Base-by-base conservation (phyloP, 2,888 invertebrate species). In the Bursaphelenchus okinawaensis region DNA sequence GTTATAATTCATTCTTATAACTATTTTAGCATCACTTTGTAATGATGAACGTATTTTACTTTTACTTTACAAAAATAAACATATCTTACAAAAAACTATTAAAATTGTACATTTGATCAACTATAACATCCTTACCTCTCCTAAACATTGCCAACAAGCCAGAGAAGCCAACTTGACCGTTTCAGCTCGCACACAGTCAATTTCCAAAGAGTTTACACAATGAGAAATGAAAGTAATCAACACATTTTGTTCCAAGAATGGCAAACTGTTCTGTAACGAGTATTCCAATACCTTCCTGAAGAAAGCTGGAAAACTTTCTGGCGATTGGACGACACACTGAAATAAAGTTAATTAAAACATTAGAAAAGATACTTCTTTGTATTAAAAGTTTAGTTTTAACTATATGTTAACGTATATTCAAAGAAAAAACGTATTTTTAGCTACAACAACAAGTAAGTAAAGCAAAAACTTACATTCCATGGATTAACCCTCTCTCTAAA, bases 151-250 rank as follows among this genome's bases (percentile, higher is more conserved):
- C 95, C 96, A 96, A 88, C 93, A 93, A 12, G 92, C 90, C 12
- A 98, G 86, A 0, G 93, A 93, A 0, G 94, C 91, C 6, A 96
- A 86, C 65, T 90, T 87, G 84, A 92, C 92, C 9, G 92, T 91
- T 84, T 94, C 92, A 76, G 92, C 91, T 51, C 96, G 86, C 65
- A 98, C 92, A 52, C 98, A 84, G 76, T 90, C 90, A 62, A 94
- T 90, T 86, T 98, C 96, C 90, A 98, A 90, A 76, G 94, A 94
- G 80, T 94, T 94, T 81, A 96, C 95, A 82, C 93, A 92, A 83
- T 95, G 93, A 84, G 93, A 93, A 1, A 99, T 86, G 83, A 98
- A 95, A 50, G 93, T 87, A 16, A 98, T 86, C 56, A 96, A 84
- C 0, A 90, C 89, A 0, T 91, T 93, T 84, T 93, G 91, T 83